A percentile compares a stretch with the other conserved stretches of the same genome.
Evolutionary conservation across 1,140 invertebrate genomes (phyloP).

Genomic region (Bacillus rossius): DNA sequence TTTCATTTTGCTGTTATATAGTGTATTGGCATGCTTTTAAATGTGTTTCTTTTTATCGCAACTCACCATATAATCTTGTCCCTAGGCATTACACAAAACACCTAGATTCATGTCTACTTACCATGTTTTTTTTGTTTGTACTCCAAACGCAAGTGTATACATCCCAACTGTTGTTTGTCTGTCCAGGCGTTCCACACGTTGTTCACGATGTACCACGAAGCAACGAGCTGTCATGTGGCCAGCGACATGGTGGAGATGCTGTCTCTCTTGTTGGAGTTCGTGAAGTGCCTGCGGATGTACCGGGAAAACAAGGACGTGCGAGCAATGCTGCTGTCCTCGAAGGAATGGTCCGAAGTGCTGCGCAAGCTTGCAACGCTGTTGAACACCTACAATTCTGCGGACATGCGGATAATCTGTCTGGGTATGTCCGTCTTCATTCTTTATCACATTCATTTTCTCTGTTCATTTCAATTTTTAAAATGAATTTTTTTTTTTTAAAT

Average conservation of each 20-base stretch:
- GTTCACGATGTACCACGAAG: conserved; percentile 92
- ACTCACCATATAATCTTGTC: too few species aligned
- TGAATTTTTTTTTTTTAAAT: too few species aligned
- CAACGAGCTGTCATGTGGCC: conserved; percentile 80
- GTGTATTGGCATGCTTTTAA: too few species aligned
- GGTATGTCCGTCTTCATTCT: conserved; percentile 45
- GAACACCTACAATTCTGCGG: conserved; percentile 85
- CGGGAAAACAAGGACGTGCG: conserved; percentile 59
- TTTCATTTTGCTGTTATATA: too few species aligned
- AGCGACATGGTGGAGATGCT: conserved; percentile 79
- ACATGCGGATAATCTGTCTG: conserved; percentile 72
- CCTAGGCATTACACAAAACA: too few species aligned
- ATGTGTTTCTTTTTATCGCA: too few species aligned
- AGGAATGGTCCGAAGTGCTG: conserved; percentile 80
- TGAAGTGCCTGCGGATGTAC: conserved; percentile 60
- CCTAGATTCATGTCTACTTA: too few species aligned
- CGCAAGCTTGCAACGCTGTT: conserved; percentile 79
- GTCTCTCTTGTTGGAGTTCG: conserved; percentile 65
- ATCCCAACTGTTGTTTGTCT: neutral
- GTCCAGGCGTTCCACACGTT: conserved; percentile 76
- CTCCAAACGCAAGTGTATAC: too few species aligned
- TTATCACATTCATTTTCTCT: too few species aligned
- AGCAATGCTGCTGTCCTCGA: conserved; percentile 56
- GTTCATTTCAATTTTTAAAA: too few species aligned
- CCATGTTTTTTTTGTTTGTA: too few species aligned